These are phyloP conservation scores for Antheraea assamensis DNA, from an alignment of 2,888 invertebrate genomes.

Conservation along the genomic window DNA sequence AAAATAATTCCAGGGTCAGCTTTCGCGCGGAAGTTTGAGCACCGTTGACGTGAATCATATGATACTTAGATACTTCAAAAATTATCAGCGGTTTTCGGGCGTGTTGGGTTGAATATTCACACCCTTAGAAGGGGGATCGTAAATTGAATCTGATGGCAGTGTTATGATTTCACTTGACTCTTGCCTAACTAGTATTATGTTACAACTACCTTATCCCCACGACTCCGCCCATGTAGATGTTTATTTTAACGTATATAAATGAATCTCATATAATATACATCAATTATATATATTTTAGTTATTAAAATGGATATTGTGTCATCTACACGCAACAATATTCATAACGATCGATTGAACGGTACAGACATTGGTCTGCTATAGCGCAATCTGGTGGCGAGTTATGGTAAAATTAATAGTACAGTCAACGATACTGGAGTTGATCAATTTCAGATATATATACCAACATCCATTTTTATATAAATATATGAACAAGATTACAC, in stretches of 20 bases:
- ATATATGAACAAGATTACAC: too few species aligned
- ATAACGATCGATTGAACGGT: too few species aligned
- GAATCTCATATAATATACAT: background rate
- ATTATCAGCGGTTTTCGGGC: slow-evolving; percentile 38
- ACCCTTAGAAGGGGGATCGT: slow-evolving; percentile 22
- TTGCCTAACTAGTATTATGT: background rate
- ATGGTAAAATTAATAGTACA: too few species aligned
- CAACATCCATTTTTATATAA: too few species aligned
- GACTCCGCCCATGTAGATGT: slow-evolving; percentile 1
- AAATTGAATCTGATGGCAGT: slow-evolving; percentile 19
- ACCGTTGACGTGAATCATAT: slow-evolving; percentile 36
- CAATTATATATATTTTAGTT: background rate
- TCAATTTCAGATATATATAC: too few species aligned
- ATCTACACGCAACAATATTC: too few species aligned
- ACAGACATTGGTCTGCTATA: too few species aligned
- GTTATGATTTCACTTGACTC: slow-evolving; percentile 20
- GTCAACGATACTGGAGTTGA: too few species aligned
- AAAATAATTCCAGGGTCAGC: too few species aligned
- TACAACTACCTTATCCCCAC: background rate
- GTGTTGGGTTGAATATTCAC: slow-evolving; percentile 38
- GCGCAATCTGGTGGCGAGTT: too few species aligned
- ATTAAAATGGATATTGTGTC: too few species aligned
- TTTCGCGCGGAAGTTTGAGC: slow-evolving; percentile 14
- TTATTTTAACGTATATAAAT: background rate
- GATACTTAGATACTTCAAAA: slow-evolving; percentile 31